These are phyloP conservation scores for Syngnathus scovelli DNA, from an alignment of 2,113 vertebrate genomes.

Conservation along the genomic window DNA sequence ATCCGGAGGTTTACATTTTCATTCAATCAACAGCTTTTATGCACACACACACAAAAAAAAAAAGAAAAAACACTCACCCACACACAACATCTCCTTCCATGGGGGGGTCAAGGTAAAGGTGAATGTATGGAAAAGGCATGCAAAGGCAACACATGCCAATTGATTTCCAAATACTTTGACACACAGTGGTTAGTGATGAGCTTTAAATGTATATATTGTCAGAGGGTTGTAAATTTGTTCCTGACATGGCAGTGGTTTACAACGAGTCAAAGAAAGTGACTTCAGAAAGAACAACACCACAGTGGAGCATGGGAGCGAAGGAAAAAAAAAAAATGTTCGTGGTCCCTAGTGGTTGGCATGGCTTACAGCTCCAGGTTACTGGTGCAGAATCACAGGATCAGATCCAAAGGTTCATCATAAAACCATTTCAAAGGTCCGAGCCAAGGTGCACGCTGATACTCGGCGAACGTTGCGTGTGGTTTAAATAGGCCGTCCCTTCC, in stretches of 20 bases:
- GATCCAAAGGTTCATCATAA: conserved; percentile 28
- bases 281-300: conserved; percentile 16
- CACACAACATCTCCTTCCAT: conserved; percentile 26
- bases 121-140: conserved; percentile 53
- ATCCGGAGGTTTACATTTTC: conserved; percentile 42
- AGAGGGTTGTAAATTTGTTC: conserved; percentile 15
- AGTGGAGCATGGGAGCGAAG: conserved; percentile 7
- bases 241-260: conserved; percentile 19
- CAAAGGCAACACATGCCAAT: conserved; percentile 50
- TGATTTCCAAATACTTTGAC: conserved; percentile 36
- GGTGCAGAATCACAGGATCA: conserved; percentile 50
- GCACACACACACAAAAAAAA: conserved; percentile 36
- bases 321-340: conserved; percentile 20
- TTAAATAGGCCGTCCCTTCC: conserved; percentile 77
- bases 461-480: conserved; percentile 82
- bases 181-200: conserved; percentile 27
- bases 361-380: conserved; percentile 66
- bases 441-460: conserved; percentile 90
- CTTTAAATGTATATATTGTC: conserved; percentile 17
- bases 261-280: conserved; percentile 16
- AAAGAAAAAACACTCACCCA: conserved; percentile 9
- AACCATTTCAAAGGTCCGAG: conserved; percentile 69
- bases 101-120: conserved; percentile 27
- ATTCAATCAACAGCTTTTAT: conserved; percentile 58
- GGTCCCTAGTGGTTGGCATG: conserved; percentile 49